Percentiles rank a stretch among this genome's conserved stretches.
Evolutionary conservation across 1,140 invertebrate genomes (phyloP).

Genomic region (Potamilus streckersoni): DNA sequence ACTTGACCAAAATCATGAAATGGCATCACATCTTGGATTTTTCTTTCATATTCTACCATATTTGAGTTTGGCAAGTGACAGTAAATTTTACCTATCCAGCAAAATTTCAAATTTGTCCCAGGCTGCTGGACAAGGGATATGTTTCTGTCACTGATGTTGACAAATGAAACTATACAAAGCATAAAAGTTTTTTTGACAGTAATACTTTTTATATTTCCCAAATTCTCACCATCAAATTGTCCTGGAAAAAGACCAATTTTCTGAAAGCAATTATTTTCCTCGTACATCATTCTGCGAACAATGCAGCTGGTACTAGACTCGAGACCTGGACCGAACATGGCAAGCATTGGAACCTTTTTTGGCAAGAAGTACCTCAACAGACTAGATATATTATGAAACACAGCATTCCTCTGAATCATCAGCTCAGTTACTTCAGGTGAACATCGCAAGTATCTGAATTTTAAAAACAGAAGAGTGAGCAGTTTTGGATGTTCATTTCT

Average conservation of each 20-base stretch:
- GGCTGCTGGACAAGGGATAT: too few species aligned
- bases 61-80: too few species aligned
- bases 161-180: not conserved
- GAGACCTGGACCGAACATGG: constrained; percentile 65
- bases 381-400: constrained; percentile 52
- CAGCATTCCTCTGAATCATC: constrained; percentile 43
- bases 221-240: constrained; percentile 54
- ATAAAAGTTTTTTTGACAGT: not conserved
- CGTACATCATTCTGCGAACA: constrained; percentile 55
- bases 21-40: too few species aligned
- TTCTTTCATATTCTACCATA: too few species aligned
- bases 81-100: too few species aligned
- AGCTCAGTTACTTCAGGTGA: constrained; percentile 50
- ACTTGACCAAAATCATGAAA: too few species aligned
- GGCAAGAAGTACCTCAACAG: constrained; percentile 59
- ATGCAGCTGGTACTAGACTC: constrained; percentile 54
- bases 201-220: not conserved
- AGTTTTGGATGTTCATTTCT: too few species aligned
- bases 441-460: constrained; percentile 58
- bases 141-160: not conserved
- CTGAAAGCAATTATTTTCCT: constrained; percentile 43
- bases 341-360: constrained; percentile 54
- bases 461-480: not conserved
- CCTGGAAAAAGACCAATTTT: constrained; percentile 57
- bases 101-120: too few species aligned